These are phyloP conservation scores for Oikopleura albicans DNA, from an alignment of 23 tunicate genomes.

Conservation along the genomic window DNA sequence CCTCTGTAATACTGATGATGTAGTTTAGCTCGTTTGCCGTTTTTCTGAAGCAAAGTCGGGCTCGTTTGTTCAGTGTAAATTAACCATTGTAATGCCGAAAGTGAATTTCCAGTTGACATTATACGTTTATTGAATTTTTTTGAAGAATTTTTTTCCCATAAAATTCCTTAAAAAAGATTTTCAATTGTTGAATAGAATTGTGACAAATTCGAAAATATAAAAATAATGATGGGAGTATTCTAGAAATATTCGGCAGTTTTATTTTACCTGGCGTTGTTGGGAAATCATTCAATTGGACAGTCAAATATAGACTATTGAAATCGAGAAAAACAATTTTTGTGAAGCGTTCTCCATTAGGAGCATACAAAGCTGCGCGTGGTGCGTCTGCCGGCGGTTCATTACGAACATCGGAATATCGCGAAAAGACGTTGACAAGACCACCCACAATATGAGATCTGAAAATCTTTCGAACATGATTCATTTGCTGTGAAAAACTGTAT, in stretches of 20 bases:
- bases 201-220: neutral
- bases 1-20: neutral
- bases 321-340: neutral
- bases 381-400: neutral
- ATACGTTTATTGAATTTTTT: neutral
- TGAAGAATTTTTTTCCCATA: neutral
- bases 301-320: neutral
- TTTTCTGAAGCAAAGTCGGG: neutral
- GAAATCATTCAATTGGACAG: neutral
- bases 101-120: neutral
- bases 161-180: neutral
- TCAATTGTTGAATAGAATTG: neutral
- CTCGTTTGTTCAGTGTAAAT: neutral
- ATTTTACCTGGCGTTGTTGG: neutral
- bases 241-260: too few relatives aligned
- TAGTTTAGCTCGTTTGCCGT: neutral
- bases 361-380: neutral
- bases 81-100: neutral
- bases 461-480: neutral
- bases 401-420: neutral
- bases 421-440: neutral
- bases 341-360: neutral
- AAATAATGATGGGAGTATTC: too few relatives aligned
- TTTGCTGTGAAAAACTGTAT: too few relatives aligned
- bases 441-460: neutral